These are phyloP conservation scores for Epizoanthus fatuus DNA, from an alignment of 92 coral and sea anemone genomes.

Conservation along the genomic window DNA sequence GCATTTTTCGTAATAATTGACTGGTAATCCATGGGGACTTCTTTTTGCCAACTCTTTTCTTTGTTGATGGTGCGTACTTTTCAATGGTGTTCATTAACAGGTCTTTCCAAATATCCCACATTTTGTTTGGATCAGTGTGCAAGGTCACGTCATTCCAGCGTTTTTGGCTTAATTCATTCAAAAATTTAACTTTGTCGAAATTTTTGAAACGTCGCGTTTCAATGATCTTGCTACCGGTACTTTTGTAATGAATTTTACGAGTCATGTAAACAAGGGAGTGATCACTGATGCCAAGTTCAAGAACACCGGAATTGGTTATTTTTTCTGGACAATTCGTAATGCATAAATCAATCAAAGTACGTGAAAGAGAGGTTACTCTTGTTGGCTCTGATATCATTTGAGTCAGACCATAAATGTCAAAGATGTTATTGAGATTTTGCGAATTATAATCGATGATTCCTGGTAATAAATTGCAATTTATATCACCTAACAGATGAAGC, in stretches of 20 bases:
- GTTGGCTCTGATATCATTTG: too few species aligned
- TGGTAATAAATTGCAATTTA: background rate
- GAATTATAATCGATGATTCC: too few species aligned
- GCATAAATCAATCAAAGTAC: too few species aligned
- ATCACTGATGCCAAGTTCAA: conserved; percentile 41
- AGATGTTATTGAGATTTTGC: too few species aligned
- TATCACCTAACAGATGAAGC: background rate
- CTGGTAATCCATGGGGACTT: conserved; percentile 21
- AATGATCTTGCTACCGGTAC: background rate
- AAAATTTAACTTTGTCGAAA: background rate
- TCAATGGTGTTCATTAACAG: background rate
- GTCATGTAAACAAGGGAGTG: conserved; percentile 34
- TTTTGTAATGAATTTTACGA: conserved; percentile 35
- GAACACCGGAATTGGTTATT: conserved; percentile 28
- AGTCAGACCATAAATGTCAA: too few species aligned
- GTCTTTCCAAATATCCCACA: too few species aligned
- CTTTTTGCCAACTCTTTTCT: conserved; percentile 9
- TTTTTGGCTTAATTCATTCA: background rate
- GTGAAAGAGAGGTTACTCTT: too few species aligned
- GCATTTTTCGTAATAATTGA: conserved; percentile 5
- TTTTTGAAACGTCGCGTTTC: background rate
- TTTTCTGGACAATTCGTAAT: conserved; percentile 1
- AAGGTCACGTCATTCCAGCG: too few species aligned
- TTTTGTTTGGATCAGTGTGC: too few species aligned
- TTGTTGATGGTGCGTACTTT: conserved; percentile 22